Evolutionary conservation across 2,113 vertebrate genomes (phyloP).

Genomic region (Vicugna pacos): DNA sequence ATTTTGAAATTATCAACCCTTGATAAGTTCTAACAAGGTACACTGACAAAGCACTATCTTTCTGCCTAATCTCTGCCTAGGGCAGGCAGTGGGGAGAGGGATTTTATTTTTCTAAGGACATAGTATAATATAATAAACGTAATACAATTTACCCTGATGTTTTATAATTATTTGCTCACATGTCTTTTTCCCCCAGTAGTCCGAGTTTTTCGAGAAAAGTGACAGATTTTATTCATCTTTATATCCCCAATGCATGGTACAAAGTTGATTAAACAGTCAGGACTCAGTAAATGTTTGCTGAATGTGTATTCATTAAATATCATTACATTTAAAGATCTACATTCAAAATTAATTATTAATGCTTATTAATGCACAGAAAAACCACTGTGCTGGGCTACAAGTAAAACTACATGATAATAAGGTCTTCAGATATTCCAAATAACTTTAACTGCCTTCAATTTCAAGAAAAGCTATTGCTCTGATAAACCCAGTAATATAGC

Average conservation of each 20-base stretch:
- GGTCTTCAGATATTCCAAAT: constrained; percentile 43
- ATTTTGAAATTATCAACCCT: not conserved
- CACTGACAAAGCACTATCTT: not conserved
- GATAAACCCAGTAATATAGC: not conserved
- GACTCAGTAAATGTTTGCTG: constrained; percentile 46
- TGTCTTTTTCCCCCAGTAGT: not conserved
- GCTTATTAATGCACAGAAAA: constrained; percentile 68
- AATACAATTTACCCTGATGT: not conserved
- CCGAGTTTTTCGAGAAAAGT: not conserved
- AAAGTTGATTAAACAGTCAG: constrained; percentile 29
- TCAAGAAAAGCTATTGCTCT: constrained; percentile 28
- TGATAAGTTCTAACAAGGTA: not conserved
- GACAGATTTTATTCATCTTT: constrained; percentile 29
- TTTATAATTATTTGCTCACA: constrained; percentile 60
- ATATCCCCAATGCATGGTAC: not conserved
- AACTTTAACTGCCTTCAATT: constrained; percentile 7
- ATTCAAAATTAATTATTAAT: constrained; percentile 63
- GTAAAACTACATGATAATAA: constrained; percentile 50
- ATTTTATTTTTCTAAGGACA: not conserved
- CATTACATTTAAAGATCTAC: constrained; percentile 44
- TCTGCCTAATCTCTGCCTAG: not conserved
- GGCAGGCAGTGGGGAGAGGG: not conserved
- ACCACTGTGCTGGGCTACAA: not conserved
- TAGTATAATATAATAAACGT: not conserved
- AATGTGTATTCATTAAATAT: constrained; percentile 40